Base-by-base conservation (phyloP, 2,797 vertebrate species). In the Gymnothorax reevesii region DNA sequence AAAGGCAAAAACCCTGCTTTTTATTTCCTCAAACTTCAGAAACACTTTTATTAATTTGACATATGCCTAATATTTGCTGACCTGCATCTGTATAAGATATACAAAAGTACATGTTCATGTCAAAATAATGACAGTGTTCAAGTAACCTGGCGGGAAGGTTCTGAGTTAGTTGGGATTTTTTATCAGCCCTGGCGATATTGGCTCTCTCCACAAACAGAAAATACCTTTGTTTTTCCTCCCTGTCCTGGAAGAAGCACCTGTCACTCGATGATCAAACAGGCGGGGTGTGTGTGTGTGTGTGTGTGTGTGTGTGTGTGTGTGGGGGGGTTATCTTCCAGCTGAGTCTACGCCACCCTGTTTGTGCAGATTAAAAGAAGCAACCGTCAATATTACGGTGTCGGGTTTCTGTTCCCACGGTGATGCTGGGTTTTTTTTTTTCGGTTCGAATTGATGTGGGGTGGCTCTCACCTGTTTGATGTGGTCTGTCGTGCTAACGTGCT, bases 111-210 rank as follows among this genome's bases (percentile, higher is more conserved):
- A 42, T 42, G 1, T 42, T 42, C 1, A 42, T 42, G 33, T 42
- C 2, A 42, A 42, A 42, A 1, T 2, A 42, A 42, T 42, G 33
- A 42, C 33, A 42, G 33, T 42, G 33, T 42, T 42, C 33, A 42
- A 42, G 33, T 42, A 42, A 42, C 33, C 1, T 42, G 33, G 33
- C 33, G 33, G 33, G 33, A 42, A 42, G 89, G 87, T 82, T 87
- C 87, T 86, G 91, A 42, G 92, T 92, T 92, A 90, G 89, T 49
- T 57, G 13, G 1, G 4, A 60, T 79, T 80, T 0, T 33, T 75
- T 33, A 75, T 75, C 49, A 75, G 49, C 5, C 33, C 71, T 0
- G 66, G 25, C 66, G 9, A 17, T 75, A 8, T 66, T 6, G 22
- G 62, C 27, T 75, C 15, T 42, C 17, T 75, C 13, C 33, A 49